phyloP scores from a whole-genome alignment of 2,113 vertebrate genomes.

The Sander vitreus region DNA sequence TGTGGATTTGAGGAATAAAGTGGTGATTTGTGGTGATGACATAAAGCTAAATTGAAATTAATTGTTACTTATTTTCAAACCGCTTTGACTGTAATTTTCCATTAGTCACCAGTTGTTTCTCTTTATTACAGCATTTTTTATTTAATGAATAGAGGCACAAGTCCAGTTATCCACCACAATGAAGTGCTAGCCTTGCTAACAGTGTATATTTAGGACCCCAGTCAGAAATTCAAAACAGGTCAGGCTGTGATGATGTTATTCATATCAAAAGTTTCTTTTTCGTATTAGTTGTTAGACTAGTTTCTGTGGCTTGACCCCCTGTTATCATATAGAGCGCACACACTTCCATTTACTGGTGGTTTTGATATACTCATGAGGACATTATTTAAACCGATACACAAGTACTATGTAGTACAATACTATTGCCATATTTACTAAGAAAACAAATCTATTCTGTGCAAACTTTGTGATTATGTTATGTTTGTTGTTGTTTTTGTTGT shows the following conservation, averaged over 20 bases:
- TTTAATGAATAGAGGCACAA: constrained; percentile 40
- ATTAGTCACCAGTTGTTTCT: constrained; percentile 40
- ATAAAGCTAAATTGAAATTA: constrained; percentile 50
- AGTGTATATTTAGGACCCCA: constrained; percentile 49
- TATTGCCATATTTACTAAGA: background rate
- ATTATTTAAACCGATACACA: background rate
- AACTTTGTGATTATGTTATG: background rate
- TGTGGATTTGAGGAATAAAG: constrained; percentile 32
- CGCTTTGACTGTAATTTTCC: constrained; percentile 44
- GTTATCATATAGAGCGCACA: constrained; percentile 34
- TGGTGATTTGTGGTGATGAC: constrained; percentile 53
- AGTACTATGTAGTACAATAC: background rate
- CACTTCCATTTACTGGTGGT: background rate
- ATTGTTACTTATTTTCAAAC: constrained; percentile 49
- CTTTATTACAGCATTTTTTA: constrained; percentile 3
- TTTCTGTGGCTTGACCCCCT: constrained; percentile 47
- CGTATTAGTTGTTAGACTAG: constrained; percentile 6
- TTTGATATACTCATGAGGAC: constrained; percentile 21
- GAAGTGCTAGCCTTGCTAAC: constrained; percentile 44
- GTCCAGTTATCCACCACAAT: constrained; percentile 44
- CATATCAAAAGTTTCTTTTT: constrained; percentile 44
- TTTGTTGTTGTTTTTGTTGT: background rate
- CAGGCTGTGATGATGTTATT: constrained; percentile 77
- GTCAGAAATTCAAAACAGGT: constrained; percentile 62
- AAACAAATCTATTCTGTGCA: too few species aligned